Conservation (phyloP, 1,140 invertebrate species). For the Caenorhabditis inopinata region DNA sequence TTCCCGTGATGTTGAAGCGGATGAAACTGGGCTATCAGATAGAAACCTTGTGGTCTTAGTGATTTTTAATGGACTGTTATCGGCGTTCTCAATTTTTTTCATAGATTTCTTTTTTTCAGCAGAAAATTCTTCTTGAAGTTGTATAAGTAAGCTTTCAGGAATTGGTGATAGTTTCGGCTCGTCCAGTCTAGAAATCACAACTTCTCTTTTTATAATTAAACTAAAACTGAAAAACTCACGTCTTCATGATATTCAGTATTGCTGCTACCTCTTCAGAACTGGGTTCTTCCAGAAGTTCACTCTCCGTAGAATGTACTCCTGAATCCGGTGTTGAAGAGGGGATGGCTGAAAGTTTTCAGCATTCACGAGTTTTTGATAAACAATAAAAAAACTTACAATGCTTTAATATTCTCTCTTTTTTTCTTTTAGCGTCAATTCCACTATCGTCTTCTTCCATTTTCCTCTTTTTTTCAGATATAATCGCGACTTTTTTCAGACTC, state of each 20-base stretch:
- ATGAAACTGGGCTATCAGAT: background rate
- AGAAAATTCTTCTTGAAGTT: background rate
- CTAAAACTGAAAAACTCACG: no score
- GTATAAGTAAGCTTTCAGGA: background rate
- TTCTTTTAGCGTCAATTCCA: background rate
- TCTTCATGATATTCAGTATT: background rate
- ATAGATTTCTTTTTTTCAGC: background rate
- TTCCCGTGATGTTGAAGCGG: background rate
- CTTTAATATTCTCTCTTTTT: background rate
- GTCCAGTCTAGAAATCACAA: background rate
- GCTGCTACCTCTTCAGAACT: background rate
- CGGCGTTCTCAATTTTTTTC: no score
- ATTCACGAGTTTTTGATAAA: no score
- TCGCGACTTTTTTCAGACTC: background rate
- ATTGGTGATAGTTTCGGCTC: background rate
- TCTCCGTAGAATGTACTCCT: background rate
- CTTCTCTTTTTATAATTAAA: no score
- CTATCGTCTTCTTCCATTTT: background rate
- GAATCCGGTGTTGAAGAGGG: conserved; percentile 9
- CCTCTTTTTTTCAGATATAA: background rate
- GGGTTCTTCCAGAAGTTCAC: background rate
- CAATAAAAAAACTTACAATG: background rate
- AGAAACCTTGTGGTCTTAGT: no score
- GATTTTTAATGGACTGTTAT: no score
- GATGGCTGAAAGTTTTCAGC: background rate